phyloP scores from a whole-genome alignment of 2,888 invertebrate species.

The Drosophila nr. perissopoda region DNA sequence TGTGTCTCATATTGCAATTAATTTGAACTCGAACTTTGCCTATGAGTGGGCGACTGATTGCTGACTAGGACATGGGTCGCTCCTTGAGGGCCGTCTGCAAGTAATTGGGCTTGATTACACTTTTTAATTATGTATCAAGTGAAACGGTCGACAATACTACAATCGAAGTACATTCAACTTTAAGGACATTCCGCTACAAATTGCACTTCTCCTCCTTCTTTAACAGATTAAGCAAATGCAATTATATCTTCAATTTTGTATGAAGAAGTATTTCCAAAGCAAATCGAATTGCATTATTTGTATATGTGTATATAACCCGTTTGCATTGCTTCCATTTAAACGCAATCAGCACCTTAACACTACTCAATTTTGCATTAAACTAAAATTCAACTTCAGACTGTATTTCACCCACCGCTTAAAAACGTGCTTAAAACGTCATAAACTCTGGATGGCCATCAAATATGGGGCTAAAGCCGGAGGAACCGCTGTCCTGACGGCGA shows the following conservation, averaged over 20 bases:
- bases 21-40: constrained; percentile 66
- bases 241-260: background rate
- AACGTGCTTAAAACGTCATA: constrained; percentile 63
- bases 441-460: constrained; percentile 37
- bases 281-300: background rate
- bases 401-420: constrained; percentile 25
- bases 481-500: constrained; percentile 28
- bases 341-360: constrained; percentile 1
- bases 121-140: constrained; percentile 39
- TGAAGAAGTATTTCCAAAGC: background rate
- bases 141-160: background rate
- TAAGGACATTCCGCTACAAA: background rate
- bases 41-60: constrained; percentile 13
- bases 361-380: constrained; percentile 31
- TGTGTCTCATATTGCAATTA: constrained; percentile 76
- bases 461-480: constrained; percentile 7
- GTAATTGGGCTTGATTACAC: constrained; percentile 66
- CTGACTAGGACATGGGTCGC: constrained; percentile 19
- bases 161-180: background rate
- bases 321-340: background rate
- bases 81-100: constrained; percentile 50
- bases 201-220: background rate
- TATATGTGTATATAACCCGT: fast-evolving
- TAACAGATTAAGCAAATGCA: background rate
- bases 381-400: background rate